Percentiles rank a stretch among this genome's conserved stretches.
Evolutionary conservation across 2,113 vertebrate species (phyloP).

Genomic region (Thamnophis sirtalis): DNA sequence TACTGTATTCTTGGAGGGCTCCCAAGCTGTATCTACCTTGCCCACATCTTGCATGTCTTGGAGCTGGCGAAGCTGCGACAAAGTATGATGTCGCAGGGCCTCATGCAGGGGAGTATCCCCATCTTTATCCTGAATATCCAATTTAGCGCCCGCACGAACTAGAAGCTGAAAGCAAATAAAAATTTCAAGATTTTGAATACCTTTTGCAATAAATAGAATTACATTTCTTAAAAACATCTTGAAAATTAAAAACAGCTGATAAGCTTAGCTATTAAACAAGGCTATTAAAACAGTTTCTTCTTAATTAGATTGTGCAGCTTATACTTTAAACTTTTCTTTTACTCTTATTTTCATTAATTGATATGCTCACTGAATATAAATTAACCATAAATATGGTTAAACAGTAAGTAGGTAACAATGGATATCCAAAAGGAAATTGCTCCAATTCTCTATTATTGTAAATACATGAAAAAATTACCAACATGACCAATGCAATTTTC

Average conservation of each 20-base stretch:
- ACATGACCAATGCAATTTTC: not conserved
- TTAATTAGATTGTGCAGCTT: not conserved
- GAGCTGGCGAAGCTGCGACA: constrained; percentile 95
- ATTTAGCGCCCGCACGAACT: constrained; percentile 94
- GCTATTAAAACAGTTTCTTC: not conserved
- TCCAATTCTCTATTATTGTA: not conserved
- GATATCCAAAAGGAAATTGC: not conserved
- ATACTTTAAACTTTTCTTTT: not conserved
- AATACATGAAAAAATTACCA: not conserved
- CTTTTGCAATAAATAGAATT: not conserved
- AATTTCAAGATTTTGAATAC: not conserved
- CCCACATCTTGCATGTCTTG: constrained; percentile 99
- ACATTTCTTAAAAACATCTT: not conserved
- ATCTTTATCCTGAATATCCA: constrained; percentile 98
- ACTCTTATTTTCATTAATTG: not conserved
- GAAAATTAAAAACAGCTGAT: not conserved
- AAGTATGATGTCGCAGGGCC: constrained; percentile 94
- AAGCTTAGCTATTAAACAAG: not conserved
- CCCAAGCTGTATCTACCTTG: constrained; percentile 96
- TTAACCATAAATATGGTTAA: not conserved
- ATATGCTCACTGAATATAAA: not conserved
- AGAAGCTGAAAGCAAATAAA: constrained; percentile 76
- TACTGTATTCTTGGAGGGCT: constrained; percentile 99
- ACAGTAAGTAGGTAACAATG: not conserved
- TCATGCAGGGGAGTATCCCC: constrained; percentile 97